Conservation (phyloP, 1,140 invertebrate species). For the Delia radicum region DNA sequence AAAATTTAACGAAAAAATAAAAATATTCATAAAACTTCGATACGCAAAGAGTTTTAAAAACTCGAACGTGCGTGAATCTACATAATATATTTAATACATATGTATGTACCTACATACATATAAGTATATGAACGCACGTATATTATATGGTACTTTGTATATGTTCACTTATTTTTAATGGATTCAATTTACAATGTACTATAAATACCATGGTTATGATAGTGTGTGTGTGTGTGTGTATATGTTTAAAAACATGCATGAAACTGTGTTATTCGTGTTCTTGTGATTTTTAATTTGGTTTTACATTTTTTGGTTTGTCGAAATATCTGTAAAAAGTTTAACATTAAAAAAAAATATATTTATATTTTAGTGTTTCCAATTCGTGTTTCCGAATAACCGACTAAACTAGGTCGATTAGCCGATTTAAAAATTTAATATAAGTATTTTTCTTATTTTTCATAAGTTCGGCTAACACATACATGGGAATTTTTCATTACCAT, state of each 20-base stretch:
- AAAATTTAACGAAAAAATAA: not conserved
- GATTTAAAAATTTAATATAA: too few species aligned
- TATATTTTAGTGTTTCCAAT: too few species aligned
- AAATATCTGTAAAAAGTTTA: not conserved
- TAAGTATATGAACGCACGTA: not conserved
- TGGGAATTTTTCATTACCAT: too few species aligned
- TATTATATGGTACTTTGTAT: too few species aligned
- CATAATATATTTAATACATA: not conserved
- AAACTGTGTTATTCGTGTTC: not conserved
- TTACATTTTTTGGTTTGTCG: not conserved
- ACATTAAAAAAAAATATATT: too few species aligned
- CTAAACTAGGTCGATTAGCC: too few species aligned
- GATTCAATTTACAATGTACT: not conserved
- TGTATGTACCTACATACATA: not conserved
- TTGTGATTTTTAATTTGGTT: not conserved
- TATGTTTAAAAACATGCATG: too few species aligned
- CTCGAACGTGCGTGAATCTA: not conserved
- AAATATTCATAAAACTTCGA: not conserved
- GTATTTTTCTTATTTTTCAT: too few species aligned
- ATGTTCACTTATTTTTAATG: not conserved
- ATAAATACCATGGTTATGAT: not conserved
- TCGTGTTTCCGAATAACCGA: too few species aligned
- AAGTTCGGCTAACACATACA: too few species aligned
- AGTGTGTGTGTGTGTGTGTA: not conserved
- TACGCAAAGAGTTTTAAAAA: not conserved